phyloP scores from a whole-genome alignment of 2,113 vertebrate species.

The Channa maculata region DNA sequence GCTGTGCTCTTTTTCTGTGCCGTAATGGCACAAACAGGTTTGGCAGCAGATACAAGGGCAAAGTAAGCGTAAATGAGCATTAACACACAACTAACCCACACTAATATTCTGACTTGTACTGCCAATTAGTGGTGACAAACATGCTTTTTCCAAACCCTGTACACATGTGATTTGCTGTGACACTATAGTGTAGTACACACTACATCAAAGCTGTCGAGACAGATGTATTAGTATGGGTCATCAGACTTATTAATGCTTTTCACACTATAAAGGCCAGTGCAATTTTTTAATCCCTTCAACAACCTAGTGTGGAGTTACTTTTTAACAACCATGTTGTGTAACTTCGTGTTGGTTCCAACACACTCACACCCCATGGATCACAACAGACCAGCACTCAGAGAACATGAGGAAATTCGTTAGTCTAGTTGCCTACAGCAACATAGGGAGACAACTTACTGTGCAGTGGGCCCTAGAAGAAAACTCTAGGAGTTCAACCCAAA shows the following conservation, averaged over 20 bases:
- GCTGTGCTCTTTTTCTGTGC: too few species aligned
- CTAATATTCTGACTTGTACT: neutral
- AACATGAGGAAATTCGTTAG: neutral
- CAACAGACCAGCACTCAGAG: neutral
- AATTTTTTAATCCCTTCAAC: neutral
- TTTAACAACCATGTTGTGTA: neutral
- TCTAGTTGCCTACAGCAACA: slow-evolving; percentile 3
- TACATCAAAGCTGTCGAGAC: too few species aligned
- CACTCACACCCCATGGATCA: neutral
- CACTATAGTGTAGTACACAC: too few species aligned
- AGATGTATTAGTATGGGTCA: too few species aligned
- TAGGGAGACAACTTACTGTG: neutral
- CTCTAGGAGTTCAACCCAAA: neutral
- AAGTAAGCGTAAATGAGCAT: too few species aligned
- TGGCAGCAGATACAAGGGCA: too few species aligned
- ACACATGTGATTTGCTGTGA: neutral
- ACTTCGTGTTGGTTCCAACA: neutral
- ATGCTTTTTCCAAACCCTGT: neutral
- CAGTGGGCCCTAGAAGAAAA: neutral
- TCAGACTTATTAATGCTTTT: neutral
- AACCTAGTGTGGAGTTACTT: neutral
- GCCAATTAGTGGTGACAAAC: neutral
- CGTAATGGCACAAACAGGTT: too few species aligned
- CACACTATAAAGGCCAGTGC: neutral
- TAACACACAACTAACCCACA: neutral